Base-by-base conservation (phyloP, 2,797 vertebrate genomes). In the Bradypus variegatus region DNA sequence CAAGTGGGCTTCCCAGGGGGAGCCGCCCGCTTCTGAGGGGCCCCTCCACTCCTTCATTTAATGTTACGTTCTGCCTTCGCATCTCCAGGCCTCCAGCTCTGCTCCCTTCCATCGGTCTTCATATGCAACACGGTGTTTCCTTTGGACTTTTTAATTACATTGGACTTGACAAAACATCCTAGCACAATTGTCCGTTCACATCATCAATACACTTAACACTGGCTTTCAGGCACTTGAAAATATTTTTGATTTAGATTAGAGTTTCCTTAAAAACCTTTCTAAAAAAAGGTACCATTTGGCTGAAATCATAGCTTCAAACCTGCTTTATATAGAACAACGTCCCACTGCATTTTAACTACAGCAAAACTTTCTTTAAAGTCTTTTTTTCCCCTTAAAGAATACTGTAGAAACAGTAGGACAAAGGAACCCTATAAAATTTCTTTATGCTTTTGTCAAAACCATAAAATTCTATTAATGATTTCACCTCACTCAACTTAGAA, bases 11-110 rank as follows among this genome's bases (percentile, higher is more conserved):
- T 19, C 3, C 36, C 19, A 8, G 58, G 23, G 21, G 21, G 2
- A 19, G 58, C 21, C 21, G 58, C 19, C 58, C 6, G 7, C 58
- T 23, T 58, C 21, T 18, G 19, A 1, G 2, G 0, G 0, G 1
- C 2, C 9, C 23, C 10, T 14, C 11, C 12, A 48, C 9, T 27
- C 31, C 45, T 64, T n/a, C 31, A 13, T 18, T 58, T 36, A 11
- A 2, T 16, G 60, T 65, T 6, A 15, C 0, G 23, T 23, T 48
- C 41, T 0, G 0, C 5, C 25, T 31, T 75, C 7, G 11, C 0
- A 25, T 27, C 41, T 48, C 67, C 27, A 31, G 36, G 18, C 5
- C 41, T 45, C 38, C 29, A 10, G 38, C 45, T 21, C n/a, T 73
- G 45, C 6, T 86, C 2, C n/a, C 48, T 79, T 31, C 70, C 33